Evolutionary conservation across 2,113 vertebrate genomes (phyloP), one percentile per base, ranked within the genome.

Genomic region (Chaetura pelagica): DNA sequence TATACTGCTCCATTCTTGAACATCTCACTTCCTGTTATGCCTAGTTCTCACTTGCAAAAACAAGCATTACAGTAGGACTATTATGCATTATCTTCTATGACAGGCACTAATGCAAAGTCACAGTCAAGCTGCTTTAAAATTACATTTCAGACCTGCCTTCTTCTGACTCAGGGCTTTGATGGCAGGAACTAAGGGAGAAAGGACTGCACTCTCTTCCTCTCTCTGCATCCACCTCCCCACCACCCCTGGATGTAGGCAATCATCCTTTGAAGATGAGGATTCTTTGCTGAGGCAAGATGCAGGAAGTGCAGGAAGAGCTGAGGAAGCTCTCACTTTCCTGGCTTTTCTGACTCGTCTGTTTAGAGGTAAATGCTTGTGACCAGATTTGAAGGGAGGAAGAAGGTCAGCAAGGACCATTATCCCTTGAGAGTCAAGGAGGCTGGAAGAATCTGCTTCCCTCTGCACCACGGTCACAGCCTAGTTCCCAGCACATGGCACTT

Each of bases 121-220:
- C 86, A 73, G 95, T 59, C 75, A 91, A 80, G 55, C 24, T 90
- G 40, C 75, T 86, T 69, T 69, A 55, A 91, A 96, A 83, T 59
- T 29, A 58, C 34, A n/a, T 32, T 83, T 77, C 29, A 79, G 42
- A 48, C 26, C 48, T 77, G 46, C 40, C 51, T 88, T 90, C 35
- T 55, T 83, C 72, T 94, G 83, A 77, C 63, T 92, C 51, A 40
- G 59, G 46, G 32, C 40, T 94, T 90, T 69, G 54, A 35, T 58
- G 79, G n/a, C 29, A 88, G 32, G 46, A 94, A 66, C 0, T 10
- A 59, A 58, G 15, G 22, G 26, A 79, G 44, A 64, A 85, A 35
- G 34, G 44, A 6, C 7, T 26, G 10, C 18, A 16, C 6, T 66
- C 49, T 15, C 18, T 68, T 84, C 21, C 8, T 13, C 35, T 63